Conservation (phyloP, 2,888 invertebrate species). For the Sarcophaga rosellei region DNA sequence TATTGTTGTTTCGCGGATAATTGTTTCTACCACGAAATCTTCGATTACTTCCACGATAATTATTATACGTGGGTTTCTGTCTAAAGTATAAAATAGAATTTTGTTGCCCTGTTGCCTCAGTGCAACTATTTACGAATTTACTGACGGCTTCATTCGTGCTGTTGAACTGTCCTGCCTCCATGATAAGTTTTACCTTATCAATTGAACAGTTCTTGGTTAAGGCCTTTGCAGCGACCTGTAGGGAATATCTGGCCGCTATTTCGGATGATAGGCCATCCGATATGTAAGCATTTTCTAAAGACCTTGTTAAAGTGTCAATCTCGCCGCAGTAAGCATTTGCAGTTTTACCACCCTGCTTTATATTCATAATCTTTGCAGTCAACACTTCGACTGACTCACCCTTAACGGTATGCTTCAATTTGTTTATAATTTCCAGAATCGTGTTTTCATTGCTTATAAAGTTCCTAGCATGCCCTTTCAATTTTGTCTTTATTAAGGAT, state of each 20-base stretch:
- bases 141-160: conserved; percentile 53
- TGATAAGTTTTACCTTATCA: too few species aligned
- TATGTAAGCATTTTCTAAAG: not conserved
- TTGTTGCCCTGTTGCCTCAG: conserved; percentile 17
- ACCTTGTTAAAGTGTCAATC: not conserved
- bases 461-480: conserved; percentile 31
- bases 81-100: not conserved
- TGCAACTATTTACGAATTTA: conserved; percentile 46
- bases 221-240: not conserved
- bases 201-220: not conserved
- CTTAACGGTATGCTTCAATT: not conserved
- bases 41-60: too few species aligned
- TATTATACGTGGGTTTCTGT: too few species aligned
- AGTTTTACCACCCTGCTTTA: not conserved
- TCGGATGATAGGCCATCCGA: conserved; percentile 1
- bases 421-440: not conserved
- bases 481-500: conserved; percentile 20
- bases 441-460: conserved; percentile 19
- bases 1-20: too few species aligned
- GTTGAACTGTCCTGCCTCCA: conserved; percentile 49
- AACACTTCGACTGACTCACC: conserved; percentile 2
- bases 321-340: not conserved
- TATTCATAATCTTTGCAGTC: conserved; percentile 1
- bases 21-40: too few species aligned
- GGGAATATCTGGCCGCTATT: not conserved